A percentile compares a stretch with the other conserved stretches of the same genome.
Evolutionary conservation across 2,888 invertebrate species (phyloP).

Genomic region (Pristionchus entomophagus): DNA sequence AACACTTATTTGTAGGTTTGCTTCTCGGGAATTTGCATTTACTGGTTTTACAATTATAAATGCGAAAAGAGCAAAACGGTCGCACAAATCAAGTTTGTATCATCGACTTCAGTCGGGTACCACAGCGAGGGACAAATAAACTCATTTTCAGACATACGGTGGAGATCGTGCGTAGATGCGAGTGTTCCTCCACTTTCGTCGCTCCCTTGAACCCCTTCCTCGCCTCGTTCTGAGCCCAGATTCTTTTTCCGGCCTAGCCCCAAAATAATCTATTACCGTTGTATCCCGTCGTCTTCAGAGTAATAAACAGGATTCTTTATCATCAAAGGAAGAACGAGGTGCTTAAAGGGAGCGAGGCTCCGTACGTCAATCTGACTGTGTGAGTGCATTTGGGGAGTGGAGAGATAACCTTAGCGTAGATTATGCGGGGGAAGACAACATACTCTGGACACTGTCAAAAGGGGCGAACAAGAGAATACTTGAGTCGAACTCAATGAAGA

Average conservation of each 20-base stretch:
- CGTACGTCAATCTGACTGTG: not conserved
- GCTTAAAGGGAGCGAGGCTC: constrained; percentile 39
- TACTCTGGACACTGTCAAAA: not conserved
- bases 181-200: constrained; percentile 55
- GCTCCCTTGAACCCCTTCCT: constrained; percentile 34
- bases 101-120: no score
- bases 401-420: constrained; percentile 26
- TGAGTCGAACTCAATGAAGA: constrained; percentile 7
- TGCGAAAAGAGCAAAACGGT: no score
- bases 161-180: constrained; percentile 68
- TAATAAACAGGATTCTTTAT: no score
- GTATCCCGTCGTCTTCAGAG: not conserved
- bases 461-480: not conserved
- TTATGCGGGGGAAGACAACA: constrained; percentile 18
- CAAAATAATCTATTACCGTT: constrained; percentile 17
- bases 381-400: not conserved
- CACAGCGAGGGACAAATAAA: no score
- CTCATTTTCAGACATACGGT: no score
- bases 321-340: not conserved
- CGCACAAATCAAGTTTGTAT: no score
- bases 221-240: not conserved
- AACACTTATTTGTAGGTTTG: no score
- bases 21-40: no score
- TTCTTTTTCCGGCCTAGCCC: not conserved
- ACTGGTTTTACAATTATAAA: no score